phyloP scores from a whole-genome alignment of 2,888 invertebrate genomes.

The Pandemis cinnamomeana region DNA sequence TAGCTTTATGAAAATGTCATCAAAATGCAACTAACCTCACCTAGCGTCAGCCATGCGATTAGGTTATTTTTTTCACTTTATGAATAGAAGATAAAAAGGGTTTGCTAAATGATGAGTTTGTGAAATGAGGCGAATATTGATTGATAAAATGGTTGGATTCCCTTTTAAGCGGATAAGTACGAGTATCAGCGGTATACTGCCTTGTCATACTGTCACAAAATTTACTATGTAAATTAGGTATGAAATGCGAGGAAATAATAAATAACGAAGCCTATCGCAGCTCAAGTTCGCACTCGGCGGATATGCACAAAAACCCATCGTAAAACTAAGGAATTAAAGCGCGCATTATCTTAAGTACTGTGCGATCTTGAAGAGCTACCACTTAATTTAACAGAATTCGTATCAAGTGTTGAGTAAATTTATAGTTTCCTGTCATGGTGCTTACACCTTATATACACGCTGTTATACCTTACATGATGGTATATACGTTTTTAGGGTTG shows the following conservation, averaged over 20 bases:
- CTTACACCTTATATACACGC: no score
- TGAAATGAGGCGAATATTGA: background rate
- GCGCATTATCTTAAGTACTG: conserved; percentile 7
- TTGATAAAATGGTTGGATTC: no score
- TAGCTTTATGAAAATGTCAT: no score
- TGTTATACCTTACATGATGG: no score
- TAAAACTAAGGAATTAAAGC: conserved; percentile 19
- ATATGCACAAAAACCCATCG: conserved; percentile 38
- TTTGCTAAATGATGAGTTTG: no score
- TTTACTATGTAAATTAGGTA: conserved; percentile 16
- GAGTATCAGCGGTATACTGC: background rate
- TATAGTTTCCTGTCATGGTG: conserved; percentile 13
- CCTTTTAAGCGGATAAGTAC: no score
- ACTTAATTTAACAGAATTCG: conserved; percentile 23
- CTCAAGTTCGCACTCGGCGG: conserved; percentile 20
- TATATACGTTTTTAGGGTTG: no score
- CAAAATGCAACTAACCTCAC: no score
- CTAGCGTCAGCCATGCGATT: no score
- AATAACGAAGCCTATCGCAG: conserved; percentile 29
- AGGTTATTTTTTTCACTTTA: no score
- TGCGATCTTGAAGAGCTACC: conserved; percentile 8
- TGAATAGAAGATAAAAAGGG: no score
- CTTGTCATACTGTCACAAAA: conserved; percentile 14
- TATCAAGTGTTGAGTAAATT: conserved; percentile 32
- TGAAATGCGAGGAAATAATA: conserved; percentile 41